phyloP scores from a whole-genome alignment of 2,888 invertebrate species.

The Serripes groenlandicus region DNA sequence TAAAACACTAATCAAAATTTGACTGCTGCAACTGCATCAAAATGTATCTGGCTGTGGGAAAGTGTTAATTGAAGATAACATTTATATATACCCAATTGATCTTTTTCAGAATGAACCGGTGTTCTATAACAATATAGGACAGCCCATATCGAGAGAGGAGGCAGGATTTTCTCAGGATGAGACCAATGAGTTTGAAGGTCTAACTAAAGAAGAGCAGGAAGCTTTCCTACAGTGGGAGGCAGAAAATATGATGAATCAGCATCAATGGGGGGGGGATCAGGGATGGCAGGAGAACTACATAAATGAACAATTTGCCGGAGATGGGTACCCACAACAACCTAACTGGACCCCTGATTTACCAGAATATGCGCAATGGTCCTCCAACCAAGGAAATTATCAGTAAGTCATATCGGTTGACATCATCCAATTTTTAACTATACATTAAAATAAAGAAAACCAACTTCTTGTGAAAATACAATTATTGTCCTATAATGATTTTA shows the following conservation, averaged over 20 bases:
- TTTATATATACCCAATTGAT: no score
- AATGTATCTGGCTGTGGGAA: no score
- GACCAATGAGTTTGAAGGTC: slow-evolving; percentile 62
- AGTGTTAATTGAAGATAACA: no score
- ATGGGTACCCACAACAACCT: slow-evolving; percentile 35
- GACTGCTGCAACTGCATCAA: no score
- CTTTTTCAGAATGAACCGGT: slow-evolving; percentile 77
- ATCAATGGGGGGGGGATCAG: slow-evolving; percentile 25
- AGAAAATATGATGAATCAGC: slow-evolving; percentile 61
- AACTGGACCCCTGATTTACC: slow-evolving; percentile 59
- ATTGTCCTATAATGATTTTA: no score
- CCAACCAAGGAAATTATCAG: slow-evolving; percentile 52
- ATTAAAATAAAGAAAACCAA: no score
- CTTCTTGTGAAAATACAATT: no score
- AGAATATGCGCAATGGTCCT: slow-evolving; percentile 62
- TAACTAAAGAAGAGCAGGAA: slow-evolving; percentile 76
- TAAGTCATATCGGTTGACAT: no score
- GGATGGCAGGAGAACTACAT: slow-evolving; percentile 36
- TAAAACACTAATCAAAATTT: no score
- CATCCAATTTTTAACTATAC: no score
- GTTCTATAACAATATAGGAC: slow-evolving; percentile 77
- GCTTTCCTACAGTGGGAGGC: slow-evolving; percentile 74
- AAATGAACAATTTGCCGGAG: slow-evolving; percentile 7
- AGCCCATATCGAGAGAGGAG: slow-evolving; percentile 77
- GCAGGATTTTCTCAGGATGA: slow-evolving; percentile 73